Evolutionary conservation across 2,888 invertebrate genomes (phyloP).

Genomic region (Drosophila paramelanica): DNA sequence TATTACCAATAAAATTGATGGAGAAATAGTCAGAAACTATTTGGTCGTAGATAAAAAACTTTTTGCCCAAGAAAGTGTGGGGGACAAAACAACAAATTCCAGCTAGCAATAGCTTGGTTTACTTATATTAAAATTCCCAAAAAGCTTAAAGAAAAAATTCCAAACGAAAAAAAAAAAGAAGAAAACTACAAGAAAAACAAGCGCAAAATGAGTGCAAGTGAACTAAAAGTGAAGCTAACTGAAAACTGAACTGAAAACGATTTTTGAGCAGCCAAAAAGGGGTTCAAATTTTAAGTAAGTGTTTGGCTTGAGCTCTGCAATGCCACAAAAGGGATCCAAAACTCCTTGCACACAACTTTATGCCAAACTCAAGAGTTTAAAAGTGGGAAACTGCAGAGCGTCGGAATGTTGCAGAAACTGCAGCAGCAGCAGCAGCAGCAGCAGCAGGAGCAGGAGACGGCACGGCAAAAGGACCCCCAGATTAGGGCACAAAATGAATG

Average conservation of each 20-base stretch:
- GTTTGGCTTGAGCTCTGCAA: slow-evolving; percentile 36
- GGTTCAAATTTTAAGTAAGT: slow-evolving; percentile 60
- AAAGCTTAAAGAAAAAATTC: slow-evolving; percentile 11
- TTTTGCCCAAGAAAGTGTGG: slow-evolving; percentile 32
- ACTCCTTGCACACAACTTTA: slow-evolving; percentile 38
- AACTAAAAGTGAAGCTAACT: slow-evolving; percentile 63
- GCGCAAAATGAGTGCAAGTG: slow-evolving; percentile 57
- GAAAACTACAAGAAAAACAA: slow-evolving; percentile 2
- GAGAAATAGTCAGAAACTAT: slow-evolving; percentile 78
- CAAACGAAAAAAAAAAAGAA: background rate
- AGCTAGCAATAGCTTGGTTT: slow-evolving; percentile 64
- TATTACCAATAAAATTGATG: slow-evolving; percentile 81
- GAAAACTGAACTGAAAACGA: slow-evolving; percentile 60
- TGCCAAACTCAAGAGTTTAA: slow-evolving; percentile 40
- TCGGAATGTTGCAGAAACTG: slow-evolving; percentile 40
- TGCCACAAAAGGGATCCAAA: slow-evolving; percentile 33
- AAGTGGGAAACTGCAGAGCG: slow-evolving; percentile 38
- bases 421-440: slow-evolving; percentile 7
- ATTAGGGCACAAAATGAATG: slow-evolving; percentile 57
- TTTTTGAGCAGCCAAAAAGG: slow-evolving; percentile 57
- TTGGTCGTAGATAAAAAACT: slow-evolving; percentile 79
- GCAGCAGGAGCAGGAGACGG: slow-evolving; percentile 3
- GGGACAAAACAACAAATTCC: slow-evolving; percentile 43
- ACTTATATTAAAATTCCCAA: slow-evolving; percentile 74
- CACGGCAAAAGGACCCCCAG: slow-evolving; percentile 9